These are phyloP conservation scores for Thyatira batis DNA, from an alignment of 2,888 invertebrate genomes.

Conservation along the genomic window DNA sequence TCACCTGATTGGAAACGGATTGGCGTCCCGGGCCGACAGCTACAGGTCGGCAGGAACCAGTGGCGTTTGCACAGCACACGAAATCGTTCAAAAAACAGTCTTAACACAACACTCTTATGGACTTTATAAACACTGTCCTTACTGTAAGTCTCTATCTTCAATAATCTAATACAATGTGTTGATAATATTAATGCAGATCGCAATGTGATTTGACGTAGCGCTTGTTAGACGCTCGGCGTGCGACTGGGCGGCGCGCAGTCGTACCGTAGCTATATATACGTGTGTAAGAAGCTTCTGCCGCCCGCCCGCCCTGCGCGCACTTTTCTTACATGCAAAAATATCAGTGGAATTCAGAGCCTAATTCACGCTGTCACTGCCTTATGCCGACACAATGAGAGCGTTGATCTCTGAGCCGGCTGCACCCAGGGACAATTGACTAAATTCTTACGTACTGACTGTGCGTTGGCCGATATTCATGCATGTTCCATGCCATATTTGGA, in stretches of 20 bases:
- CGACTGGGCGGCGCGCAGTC: constrained; percentile 73
- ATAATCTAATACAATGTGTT: constrained; percentile 2
- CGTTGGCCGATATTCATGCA: constrained; percentile 43
- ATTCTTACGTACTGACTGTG: constrained; percentile 53
- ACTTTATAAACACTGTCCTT: constrained; percentile 42
- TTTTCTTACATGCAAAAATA: constrained; percentile 75
- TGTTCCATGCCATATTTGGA: constrained; percentile 43
- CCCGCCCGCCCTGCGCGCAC: constrained; percentile 66
- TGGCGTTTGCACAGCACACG: constrained; percentile 32
- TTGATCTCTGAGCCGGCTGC: constrained; percentile 69
- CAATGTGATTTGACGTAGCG: constrained; percentile 36
- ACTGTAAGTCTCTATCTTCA: constrained; percentile 12
- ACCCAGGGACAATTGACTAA: constrained; percentile 64
- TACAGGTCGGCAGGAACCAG: constrained; percentile 21
- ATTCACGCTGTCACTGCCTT: constrained; percentile 76
- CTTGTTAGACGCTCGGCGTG: constrained; percentile 45
- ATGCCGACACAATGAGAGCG: constrained; percentile 75
- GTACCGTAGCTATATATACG: constrained; percentile 68
- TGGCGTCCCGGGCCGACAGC: constrained; percentile 7
- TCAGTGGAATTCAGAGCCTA: constrained; percentile 75
- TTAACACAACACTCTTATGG: constrained; percentile 47
- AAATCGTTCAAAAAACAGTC: constrained; percentile 26
- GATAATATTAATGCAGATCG: constrained; percentile 3
- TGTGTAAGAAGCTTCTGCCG: constrained; percentile 38
- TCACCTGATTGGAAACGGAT: constrained; percentile 31